Conservation (phyloP, 2,113 vertebrate genomes). For the Onychostoma macrolepis region DNA sequence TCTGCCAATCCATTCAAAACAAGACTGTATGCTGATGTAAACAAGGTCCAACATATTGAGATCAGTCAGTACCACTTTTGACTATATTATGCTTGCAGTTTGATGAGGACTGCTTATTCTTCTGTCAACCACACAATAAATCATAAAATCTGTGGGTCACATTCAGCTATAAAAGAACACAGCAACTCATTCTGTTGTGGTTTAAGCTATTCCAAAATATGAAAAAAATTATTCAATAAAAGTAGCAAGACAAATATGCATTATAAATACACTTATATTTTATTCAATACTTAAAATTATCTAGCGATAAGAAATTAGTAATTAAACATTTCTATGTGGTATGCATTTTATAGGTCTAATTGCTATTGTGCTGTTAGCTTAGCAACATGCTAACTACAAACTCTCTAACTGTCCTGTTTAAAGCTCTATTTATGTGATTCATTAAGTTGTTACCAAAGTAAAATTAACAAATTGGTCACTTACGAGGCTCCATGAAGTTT, state of each 20-base stretch:
- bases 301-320: no score
- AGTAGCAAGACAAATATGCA: not conserved
- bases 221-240: not conserved
- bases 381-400: no score
- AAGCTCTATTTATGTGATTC: no score
- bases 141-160: not conserved
- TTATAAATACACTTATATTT: no score
- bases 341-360: no score
- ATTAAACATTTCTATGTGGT: no score
- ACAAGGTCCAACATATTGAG: not conserved
- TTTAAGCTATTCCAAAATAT: not conserved
- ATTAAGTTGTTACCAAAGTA: no score
- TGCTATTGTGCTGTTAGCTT: no score
- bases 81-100: not conserved
- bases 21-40: not conserved
- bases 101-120: not conserved
- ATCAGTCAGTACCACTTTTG: not conserved
- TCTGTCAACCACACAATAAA: constrained; percentile 1
- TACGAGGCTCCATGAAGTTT: not conserved
- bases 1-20: not conserved
- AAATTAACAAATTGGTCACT: no score
- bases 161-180: not conserved
- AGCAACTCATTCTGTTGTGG: not conserved
- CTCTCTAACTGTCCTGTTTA: no score
- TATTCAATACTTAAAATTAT: no score